Base-by-base conservation (phyloP, 2,888 invertebrate genomes). In the Calameuta idolon region DNA sequence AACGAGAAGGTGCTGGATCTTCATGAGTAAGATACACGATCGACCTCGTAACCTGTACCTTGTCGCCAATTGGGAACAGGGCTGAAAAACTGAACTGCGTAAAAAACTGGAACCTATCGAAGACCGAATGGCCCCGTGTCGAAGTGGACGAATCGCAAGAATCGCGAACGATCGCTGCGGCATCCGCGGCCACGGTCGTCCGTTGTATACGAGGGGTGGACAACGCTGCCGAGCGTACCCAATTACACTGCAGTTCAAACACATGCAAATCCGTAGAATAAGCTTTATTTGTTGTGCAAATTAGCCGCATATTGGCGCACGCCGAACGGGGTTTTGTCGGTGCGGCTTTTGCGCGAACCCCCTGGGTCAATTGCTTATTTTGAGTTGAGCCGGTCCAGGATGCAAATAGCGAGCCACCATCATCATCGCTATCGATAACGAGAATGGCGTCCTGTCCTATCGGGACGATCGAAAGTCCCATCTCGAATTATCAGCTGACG, bases 271-370 rank as follows among this genome's bases (percentile, higher is more conserved):
- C 90, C 89, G 85, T 87, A 86, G 90, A 90, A 91, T 90, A 90
- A 91, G 91, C 91, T 91, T 91, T 91, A 91, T 91, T 91, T 91
- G 91, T 91, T 91, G 91, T 91, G 91, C 91, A 91, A 91, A 91
- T 91, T 90, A 90, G 90, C 89, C 90, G 88, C 89, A 91, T 91
- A 91, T 91, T 91, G 91, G 90, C 86, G 85, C 85, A 87, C 86
- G 87, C 88, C 88, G 88, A 87, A 89, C 90, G 87, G 87, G 84
- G 88, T 90, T 89, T 89, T 89, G 88, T 89, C 88, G 88, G 85
- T 35, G 71, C 75, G 76, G 76, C 40, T 40, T 40, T 40, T 40
- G 40, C 40, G 15, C 40, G 40, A 40, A 81, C 87, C 85, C 85
- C 83, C 85, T 83, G 87, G 87, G 89, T 90, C 90, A 89, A 90